A percentile compares a stretch with the other conserved stretches of the same genome.
phyloP scores from a whole-genome alignment of 1,140 invertebrate genomes.

The Leptopilina clavipes region DNA sequence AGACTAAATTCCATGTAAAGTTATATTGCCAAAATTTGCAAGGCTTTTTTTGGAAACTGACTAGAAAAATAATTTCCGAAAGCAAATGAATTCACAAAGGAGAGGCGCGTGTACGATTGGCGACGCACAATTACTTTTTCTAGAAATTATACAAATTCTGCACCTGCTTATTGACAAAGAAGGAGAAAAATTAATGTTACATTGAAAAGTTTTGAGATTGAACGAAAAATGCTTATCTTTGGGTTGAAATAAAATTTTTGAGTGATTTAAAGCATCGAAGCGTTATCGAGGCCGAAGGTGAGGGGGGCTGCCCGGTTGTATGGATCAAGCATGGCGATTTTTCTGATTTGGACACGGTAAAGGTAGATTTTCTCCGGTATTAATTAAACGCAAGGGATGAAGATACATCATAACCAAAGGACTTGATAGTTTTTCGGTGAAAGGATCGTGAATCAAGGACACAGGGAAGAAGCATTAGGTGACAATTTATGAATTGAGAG shows the following conservation, averaged over 20 bases:
- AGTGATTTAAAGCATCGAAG: conserved; percentile 28
- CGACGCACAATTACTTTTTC: conserved; percentile 22
- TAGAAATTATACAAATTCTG: not conserved
- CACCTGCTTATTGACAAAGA: not conserved
- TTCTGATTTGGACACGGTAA: conserved; percentile 49
- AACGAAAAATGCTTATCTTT: conserved; percentile 25
- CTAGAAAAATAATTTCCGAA: not conserved
- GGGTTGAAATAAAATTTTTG: not conserved
- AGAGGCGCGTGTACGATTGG: not conserved
- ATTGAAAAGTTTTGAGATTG: not conserved
- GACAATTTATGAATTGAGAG: conserved; percentile 33
- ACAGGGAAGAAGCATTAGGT: conserved; percentile 39
- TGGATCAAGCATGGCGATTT: conserved; percentile 66
- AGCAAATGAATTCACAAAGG: conserved; percentile 26
- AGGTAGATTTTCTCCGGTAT: conserved; percentile 16
- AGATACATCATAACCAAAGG: conserved; percentile 21
- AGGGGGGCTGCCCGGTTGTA: conserved; percentile 55
- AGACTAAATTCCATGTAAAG: too few relatives aligned
- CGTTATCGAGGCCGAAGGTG: conserved; percentile 39
- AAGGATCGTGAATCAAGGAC: conserved; percentile 39
- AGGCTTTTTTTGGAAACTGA: not conserved
- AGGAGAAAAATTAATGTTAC: not conserved
- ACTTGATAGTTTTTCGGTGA: conserved; percentile 40
- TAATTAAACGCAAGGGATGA: not conserved
- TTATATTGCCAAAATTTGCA: too few relatives aligned